phyloP scores from a whole-genome alignment of 2,113 vertebrate genomes.

The Phasianus colchicus region DNA sequence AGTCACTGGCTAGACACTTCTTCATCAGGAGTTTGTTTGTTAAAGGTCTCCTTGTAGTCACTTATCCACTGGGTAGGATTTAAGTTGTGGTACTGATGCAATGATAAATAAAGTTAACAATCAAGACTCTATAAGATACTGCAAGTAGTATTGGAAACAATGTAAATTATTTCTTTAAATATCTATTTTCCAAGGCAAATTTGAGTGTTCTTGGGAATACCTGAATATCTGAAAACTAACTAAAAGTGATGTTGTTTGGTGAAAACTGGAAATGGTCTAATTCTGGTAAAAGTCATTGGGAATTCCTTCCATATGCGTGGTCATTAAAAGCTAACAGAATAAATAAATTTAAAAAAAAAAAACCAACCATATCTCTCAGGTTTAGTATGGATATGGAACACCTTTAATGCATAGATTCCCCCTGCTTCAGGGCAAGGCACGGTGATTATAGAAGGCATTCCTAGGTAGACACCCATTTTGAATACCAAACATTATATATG shows the following conservation, averaged over 20 bases:
- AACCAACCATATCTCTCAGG: background rate
- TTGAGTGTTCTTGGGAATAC: background rate
- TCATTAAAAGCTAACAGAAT: background rate
- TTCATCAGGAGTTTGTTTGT: background rate
- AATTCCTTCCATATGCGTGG: background rate
- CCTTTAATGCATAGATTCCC: background rate
- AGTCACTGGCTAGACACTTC: background rate
- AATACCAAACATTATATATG: background rate
- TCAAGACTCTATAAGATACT: background rate
- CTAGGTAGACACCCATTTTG: background rate
- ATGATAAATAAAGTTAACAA: background rate
- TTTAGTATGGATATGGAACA: background rate
- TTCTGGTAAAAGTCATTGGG: background rate
- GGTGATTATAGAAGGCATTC: background rate
- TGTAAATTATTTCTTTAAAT: background rate
- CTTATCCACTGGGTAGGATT: background rate
- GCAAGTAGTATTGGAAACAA: background rate
- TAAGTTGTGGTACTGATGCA: background rate
- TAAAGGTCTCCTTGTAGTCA: background rate
- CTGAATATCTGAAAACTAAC: background rate
- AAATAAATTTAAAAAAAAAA: background rate
- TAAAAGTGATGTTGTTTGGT: background rate
- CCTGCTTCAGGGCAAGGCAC: background rate
- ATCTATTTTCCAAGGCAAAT: background rate
- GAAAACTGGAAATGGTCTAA: background rate